Percentiles rank a stretch among this genome's conserved stretches.
phyloP scores from a whole-genome alignment of 2,888 invertebrate species.

The Agonopterix arenella region DNA sequence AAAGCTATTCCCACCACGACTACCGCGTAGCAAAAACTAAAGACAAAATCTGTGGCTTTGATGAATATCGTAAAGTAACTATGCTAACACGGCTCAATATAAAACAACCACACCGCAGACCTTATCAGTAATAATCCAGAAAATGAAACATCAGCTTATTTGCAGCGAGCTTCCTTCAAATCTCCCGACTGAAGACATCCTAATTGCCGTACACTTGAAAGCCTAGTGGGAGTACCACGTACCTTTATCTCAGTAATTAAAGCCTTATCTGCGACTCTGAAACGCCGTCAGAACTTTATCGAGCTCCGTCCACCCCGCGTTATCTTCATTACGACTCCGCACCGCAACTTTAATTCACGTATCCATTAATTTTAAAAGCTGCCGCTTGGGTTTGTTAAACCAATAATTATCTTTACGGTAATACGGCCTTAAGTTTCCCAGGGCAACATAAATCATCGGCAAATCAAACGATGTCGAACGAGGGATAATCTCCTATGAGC shows the following conservation, averaged over 20 bases:
- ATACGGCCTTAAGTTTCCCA: constrained; percentile 43
- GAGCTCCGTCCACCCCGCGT: constrained; percentile 49
- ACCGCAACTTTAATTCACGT: constrained; percentile 63
- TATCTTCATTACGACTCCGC: constrained; percentile 69
- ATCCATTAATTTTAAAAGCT: constrained; percentile 69
- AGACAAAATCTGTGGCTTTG: too few species aligned
- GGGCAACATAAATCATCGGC: constrained; percentile 51
- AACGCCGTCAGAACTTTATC: constrained; percentile 68
- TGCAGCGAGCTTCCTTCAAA: too few species aligned
- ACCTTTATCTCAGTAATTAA: constrained; percentile 62
- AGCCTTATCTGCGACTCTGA: constrained; percentile 55
- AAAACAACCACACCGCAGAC: not conserved
- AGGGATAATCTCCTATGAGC: constrained; percentile 28
- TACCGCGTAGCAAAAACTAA: too few species aligned
- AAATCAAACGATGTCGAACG: constrained; percentile 55
- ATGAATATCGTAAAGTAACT: too few species aligned
- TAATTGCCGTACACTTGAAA: constrained; percentile 36
- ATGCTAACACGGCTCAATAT: too few species aligned
- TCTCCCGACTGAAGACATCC: constrained; percentile 12
- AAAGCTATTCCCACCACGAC: too few species aligned
- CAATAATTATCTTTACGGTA: constrained; percentile 59
- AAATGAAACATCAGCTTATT: not conserved
- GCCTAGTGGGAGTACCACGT: constrained; percentile 28
- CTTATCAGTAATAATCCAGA: constrained; percentile 3
- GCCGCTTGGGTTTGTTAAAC: constrained; percentile 55